phyloP scores from a whole-genome alignment of 2,113 vertebrate genomes.

The Smithornis capensis region DNA sequence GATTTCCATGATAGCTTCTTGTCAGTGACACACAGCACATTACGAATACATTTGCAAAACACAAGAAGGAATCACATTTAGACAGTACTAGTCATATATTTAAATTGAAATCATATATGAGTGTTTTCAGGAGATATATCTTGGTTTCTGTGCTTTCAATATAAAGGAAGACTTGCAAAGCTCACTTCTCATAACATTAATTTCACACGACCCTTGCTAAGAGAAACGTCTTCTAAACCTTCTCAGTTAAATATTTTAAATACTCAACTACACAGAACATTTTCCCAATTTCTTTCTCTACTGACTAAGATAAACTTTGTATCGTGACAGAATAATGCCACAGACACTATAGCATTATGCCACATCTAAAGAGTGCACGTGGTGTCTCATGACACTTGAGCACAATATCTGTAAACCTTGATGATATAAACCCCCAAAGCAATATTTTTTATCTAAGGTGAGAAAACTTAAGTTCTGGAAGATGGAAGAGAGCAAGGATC shows the following conservation, averaged over 20 bases:
- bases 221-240: not conserved
- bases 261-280: not conserved
- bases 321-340: not conserved
- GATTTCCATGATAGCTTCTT: conserved; percentile 14
- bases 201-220: not conserved
- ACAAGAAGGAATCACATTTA: not conserved
- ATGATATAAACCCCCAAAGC: not conserved
- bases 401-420: not conserved
- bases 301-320: not conserved
- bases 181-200: not conserved
- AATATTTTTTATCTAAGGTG: not conserved
- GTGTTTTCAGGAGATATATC: not conserved
- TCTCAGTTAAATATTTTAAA: not conserved
- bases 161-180: not conserved
- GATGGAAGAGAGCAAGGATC: not conserved
- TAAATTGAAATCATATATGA: not conserved
- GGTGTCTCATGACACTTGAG: not conserved
- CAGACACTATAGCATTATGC: not conserved
- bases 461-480: not conserved
- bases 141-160: not conserved
- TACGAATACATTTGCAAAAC: not conserved
- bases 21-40: not conserved
- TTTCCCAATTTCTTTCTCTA: not conserved
- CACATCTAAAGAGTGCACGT: not conserved
- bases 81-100: not conserved